Base-by-base conservation (phyloP, 2,113 vertebrate genomes). In the Romanogobio albipinnatus region DNA sequence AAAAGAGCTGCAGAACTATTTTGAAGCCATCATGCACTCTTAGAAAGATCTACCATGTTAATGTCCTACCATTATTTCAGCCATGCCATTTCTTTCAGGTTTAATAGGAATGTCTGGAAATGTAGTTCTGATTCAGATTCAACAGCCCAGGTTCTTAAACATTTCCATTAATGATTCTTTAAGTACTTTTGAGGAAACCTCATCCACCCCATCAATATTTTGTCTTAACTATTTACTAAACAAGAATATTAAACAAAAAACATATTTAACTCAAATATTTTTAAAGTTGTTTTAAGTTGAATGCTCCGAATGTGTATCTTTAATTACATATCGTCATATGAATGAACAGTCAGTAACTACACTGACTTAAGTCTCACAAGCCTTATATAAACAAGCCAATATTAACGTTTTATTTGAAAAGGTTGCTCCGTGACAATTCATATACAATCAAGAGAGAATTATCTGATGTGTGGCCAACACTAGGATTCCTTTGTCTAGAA, bases 151-250 rank as follows among this genome's bases (percentile, higher is more conserved):
- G 49, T 56, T 76, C 15, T 26, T 17, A 19, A 56, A 33, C 5
- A 3, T 43, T 14, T 71, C 9, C 39, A 24, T 22, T 73, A 14
- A 73, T 73, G 22, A 47, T 74, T 47, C 22, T 47, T 74, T 24
- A 5, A 49, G 71, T 49, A 74, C 39, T 24, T 74, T 24, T 74
- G 22, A 74, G 43, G 43, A 74, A 26, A 49, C n/a, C 43, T 73
- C 43, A 73, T 73, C 5, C 5, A 47, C 22, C 70, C 8, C 39
- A 10, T 74, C 13, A 56, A 39, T 59, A 59, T 39, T 39, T 59
- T 24, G 76, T 47, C 76, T 24, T 62, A 62, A 79, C 43, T 24
- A 62, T 24, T 9, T 80, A 62, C 58, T 80, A 62, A 47, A 26
- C n/a, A 51, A 75, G 8, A 75, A 75, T 49, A 26, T 10, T 51